Conservation (phyloP, 2,797 vertebrate species). For the Syndactyla subalaris region DNA sequence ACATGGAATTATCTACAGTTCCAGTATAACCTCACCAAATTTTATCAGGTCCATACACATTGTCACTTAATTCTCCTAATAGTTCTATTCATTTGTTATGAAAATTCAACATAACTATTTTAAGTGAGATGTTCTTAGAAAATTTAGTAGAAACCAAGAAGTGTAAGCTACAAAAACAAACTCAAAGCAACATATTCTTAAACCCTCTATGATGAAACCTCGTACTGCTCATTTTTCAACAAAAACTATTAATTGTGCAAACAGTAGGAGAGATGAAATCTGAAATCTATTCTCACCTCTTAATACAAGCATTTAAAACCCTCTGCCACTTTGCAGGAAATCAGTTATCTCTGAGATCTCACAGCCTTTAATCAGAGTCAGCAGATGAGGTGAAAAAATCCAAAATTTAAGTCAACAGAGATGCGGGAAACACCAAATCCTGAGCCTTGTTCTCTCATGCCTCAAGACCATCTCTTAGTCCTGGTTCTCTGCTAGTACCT, state of each 20-base stretch:
- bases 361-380: not conserved
- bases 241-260: not conserved
- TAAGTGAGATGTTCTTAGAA: not conserved
- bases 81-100: constrained; percentile 2
- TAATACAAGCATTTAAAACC: not conserved
- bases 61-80: constrained; percentile 16
- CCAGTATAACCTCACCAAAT: constrained; percentile 21
- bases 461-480: not conserved
- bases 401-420: not conserved
- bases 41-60: constrained; percentile 16
- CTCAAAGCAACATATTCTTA: not conserved
- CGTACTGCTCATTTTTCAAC: not conserved
- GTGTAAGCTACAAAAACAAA: not conserved
- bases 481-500: not conserved
- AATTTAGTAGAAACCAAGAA: not conserved
- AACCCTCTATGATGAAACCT: not conserved
- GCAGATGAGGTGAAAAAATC: not conserved
- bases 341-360: not conserved
- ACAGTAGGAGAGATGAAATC: not conserved
- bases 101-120: not conserved
- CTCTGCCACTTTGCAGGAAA: not conserved
- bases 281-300: not conserved
- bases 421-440: not conserved
- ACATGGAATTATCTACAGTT: constrained; percentile 62
- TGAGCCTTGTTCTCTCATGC: not conserved